These are phyloP conservation scores for Aricia artaxerxes DNA, from an alignment of 2,888 invertebrate species.

Conservation along the genomic window DNA sequence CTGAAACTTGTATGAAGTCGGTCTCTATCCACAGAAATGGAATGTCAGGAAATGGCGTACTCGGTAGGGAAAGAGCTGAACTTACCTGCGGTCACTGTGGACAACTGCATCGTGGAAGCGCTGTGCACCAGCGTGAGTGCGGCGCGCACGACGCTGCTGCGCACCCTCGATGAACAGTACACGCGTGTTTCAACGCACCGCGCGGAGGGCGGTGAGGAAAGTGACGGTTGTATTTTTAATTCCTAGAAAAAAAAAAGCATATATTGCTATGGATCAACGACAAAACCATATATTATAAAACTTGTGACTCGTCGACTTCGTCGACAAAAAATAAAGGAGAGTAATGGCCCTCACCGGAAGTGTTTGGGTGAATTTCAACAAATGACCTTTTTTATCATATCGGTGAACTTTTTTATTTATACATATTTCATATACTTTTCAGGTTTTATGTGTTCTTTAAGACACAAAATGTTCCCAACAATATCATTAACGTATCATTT, in stretches of 20 bases:
- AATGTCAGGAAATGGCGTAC: constrained; percentile 68
- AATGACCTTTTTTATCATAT: too few species aligned
- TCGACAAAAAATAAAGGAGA: too few species aligned
- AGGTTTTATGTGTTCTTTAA: too few species aligned
- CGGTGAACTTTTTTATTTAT: too few species aligned
- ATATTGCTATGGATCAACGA: not conserved
- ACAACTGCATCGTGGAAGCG: constrained; percentile 72
- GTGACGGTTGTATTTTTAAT: constrained; percentile 42
- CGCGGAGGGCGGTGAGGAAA: constrained; percentile 50
- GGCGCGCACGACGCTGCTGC: constrained; percentile 52
- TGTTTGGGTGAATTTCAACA: too few species aligned
- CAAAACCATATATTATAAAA: not conserved
- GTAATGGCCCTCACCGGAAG: too few species aligned
- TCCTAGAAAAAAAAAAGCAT: not conserved
- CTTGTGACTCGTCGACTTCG: too few species aligned
- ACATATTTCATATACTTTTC: too few species aligned
- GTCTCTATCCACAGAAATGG: constrained; percentile 53
- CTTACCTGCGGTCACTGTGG: constrained; percentile 74
- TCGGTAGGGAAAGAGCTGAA: constrained; percentile 63
- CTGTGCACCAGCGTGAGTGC: constrained; percentile 54
- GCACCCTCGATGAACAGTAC: constrained; percentile 59
- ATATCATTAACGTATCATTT: too few species aligned
- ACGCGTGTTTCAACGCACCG: constrained; percentile 46
- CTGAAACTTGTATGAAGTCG: not conserved
- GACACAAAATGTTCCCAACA: too few species aligned